Conservation (phyloP, 2,888 invertebrate species). For the Spodoptera exigua region DNA sequence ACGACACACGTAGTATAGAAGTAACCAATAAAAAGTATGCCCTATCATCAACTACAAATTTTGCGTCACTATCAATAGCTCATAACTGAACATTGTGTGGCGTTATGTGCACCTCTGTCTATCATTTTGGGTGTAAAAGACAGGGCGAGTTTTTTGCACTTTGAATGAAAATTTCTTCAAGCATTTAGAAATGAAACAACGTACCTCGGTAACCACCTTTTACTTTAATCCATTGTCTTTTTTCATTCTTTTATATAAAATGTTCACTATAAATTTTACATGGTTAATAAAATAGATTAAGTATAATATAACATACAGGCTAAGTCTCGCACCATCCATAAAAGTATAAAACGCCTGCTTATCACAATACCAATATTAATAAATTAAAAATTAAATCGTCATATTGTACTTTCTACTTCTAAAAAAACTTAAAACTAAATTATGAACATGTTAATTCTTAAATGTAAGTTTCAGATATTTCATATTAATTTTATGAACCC, state of each 20-base stretch:
- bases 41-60: no score
- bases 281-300: constrained; percentile 57
- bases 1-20: no score
- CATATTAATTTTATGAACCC: constrained; percentile 20
- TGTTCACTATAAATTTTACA: constrained; percentile 60
- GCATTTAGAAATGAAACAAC: constrained; percentile 68
- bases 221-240: constrained; percentile 71
- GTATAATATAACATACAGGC: constrained; percentile 49
- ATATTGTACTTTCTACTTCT: constrained; percentile 39
- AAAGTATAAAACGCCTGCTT: constrained; percentile 30
- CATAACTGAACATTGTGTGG: no score
- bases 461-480: constrained; percentile 16
- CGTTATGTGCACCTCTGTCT: no score
- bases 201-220: constrained; percentile 73
- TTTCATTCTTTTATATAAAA: constrained; percentile 60
- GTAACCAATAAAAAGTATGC: no score
- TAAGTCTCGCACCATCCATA: constrained; percentile 57
- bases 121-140: no score
- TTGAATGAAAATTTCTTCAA: no score
- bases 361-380: constrained; percentile 22
- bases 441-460: constrained; percentile 31
- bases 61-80: no score
- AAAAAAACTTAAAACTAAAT: constrained; percentile 31
- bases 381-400: no score
- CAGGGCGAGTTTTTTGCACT: no score